Evolutionary conservation across 64 coral and sea anemone genomes (phyloP), one percentile per base, ranked within the genome.

Genomic region (Acropora yongei): DNA sequence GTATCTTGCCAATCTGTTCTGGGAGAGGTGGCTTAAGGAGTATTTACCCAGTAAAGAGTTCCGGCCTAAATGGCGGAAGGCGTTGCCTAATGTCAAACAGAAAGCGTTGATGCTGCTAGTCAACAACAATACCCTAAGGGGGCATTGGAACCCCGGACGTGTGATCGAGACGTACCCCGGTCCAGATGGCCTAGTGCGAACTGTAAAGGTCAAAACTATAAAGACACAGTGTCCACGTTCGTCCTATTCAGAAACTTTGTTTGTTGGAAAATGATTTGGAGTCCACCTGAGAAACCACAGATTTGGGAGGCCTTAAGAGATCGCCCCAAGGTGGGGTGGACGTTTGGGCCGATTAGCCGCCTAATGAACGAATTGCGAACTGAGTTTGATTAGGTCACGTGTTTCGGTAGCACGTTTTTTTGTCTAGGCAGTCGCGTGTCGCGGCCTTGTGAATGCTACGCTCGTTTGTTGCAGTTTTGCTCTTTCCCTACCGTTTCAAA

Each of bases 171-270:
- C 14, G 13, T 82, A 67, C 65, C 63, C 77, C 4, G 49, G 63
- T 13, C 42, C 44, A 8, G 60, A 90, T 51, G 89, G 79, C 18
- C n/a, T 82, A 44, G 79, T 83, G 66, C 12, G 89, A 45, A 73
- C 77, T 49, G 78, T 83, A 39, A 83, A 72, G 18, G 72, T 91
- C 10, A 60, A 53, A 63, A 91, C 89, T 18, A 91, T 57, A 63
- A 45, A 0, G 30, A 30, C 30, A 67, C n/a, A 51, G 17, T 72
- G 79, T 74, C 40, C 41, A 82, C 44, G 68, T 76, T 14, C 76
- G 77, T 13, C 61, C 61, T 5, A 82, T 79, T 3, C 41, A 58
- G 42, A 90, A 82, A 55, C 46, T 72, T 4, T 81, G 78, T 40
- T 76, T 91, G 57, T 49, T 91, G 48, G 78, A 57, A 44, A 81